Conservation (phyloP, 2,888 invertebrate genomes). For the Syrista parreyssii region DNA sequence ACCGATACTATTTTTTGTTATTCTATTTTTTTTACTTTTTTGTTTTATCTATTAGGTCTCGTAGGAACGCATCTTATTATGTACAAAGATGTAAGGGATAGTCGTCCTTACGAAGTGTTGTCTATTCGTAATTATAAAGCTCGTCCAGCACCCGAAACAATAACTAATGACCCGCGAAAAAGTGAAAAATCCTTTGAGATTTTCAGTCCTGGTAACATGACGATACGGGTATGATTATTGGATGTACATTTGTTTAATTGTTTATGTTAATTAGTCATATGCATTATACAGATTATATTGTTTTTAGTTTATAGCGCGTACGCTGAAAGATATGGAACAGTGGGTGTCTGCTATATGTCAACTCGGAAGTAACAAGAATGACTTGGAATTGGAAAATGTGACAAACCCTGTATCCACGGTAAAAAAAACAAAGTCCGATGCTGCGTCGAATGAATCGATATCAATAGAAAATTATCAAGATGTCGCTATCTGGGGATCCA, state of each 20-base stretch:
- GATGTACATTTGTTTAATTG: not conserved
- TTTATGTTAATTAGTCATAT: not conserved
- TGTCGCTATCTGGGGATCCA: constrained; percentile 6
- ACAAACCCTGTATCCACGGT: too few relatives aligned
- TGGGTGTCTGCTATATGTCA: constrained; percentile 53
- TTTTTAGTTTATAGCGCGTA: constrained; percentile 52
- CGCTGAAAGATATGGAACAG: constrained; percentile 57
- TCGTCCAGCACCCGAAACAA: constrained; percentile 49
- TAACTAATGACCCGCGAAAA: constrained; percentile 47
- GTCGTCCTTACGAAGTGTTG: constrained; percentile 46
- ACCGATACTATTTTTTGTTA: not conserved
- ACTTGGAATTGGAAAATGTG: not conserved
- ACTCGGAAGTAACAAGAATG: constrained; percentile 9
- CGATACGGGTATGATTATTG: constrained; percentile 41
- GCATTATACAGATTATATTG: not conserved
- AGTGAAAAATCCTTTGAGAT: constrained; percentile 59
- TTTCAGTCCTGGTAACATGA: constrained; percentile 55
- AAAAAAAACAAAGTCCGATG: not conserved
- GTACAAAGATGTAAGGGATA: constrained; percentile 53
- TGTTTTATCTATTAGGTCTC: constrained; percentile 35
- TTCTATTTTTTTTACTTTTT: not conserved
- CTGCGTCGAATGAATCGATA: not conserved
- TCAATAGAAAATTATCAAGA: constrained; percentile 40
- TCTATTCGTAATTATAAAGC: constrained; percentile 55
- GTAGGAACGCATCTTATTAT: constrained; percentile 55